Evolutionary conservation across 2,113 vertebrate genomes (phyloP).

Genomic region (Lichenostomus cassidix): DNA sequence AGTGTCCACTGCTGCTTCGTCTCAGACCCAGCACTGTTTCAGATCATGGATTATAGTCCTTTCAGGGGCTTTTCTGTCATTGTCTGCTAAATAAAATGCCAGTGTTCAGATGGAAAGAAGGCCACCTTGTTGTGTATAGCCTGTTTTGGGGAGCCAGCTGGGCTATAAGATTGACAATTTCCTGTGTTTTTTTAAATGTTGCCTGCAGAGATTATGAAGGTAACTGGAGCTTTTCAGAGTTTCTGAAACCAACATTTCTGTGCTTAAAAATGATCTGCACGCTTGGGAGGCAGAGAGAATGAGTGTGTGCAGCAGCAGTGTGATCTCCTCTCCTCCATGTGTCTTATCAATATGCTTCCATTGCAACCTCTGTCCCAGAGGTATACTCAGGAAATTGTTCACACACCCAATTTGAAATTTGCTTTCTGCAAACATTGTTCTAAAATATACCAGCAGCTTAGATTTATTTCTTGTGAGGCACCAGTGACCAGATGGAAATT

Average conservation of each 20-base stretch:
- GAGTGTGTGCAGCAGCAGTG: not conserved
- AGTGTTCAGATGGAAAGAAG: not conserved
- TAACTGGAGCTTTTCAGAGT: not conserved
- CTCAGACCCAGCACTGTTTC: not conserved
- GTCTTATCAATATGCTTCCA: not conserved
- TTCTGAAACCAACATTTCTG: not conserved
- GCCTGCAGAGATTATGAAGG: not conserved
- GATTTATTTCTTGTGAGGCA: not conserved
- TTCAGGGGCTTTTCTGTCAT: not conserved
- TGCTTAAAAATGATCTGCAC: not conserved
- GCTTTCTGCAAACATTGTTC: not conserved
- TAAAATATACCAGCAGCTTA: not conserved
- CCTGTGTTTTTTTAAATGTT: not conserved
- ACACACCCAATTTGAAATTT: not conserved
- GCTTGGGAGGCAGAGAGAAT: not conserved
- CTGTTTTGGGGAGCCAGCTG: not conserved
- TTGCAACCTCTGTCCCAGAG: not conserved
- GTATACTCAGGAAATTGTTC: not conserved
- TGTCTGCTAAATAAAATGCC: not conserved
- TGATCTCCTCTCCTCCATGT: rapidly evolving
- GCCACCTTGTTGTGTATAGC: not conserved
- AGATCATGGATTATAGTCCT: not conserved
- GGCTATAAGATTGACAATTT: not conserved
- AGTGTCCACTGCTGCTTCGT: not conserved
- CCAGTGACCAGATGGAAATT: not conserved